Base-by-base conservation (phyloP, 2,797 vertebrate species). In the Zenarchopterus dispar region DNA sequence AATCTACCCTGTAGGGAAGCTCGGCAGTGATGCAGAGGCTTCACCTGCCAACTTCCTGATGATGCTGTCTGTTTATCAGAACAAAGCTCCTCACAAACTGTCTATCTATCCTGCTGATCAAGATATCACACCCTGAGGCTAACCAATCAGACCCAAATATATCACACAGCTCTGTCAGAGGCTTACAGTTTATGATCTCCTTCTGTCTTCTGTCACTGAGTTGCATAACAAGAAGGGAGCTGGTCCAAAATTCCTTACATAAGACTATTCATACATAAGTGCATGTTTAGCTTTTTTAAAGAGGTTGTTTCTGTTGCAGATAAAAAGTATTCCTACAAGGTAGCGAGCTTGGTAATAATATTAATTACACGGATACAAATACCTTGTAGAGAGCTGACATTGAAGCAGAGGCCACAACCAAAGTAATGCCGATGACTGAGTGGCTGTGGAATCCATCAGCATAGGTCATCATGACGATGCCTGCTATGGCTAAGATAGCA, bases 391-490 rank as follows among this genome's bases (percentile, higher is more conserved):
- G 95, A 21, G 97, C 96, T 33, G 97, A 98, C 90, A 94, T 95
- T 33, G 97, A 98, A 5, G 97, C 97, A 10, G 97, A 98, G 72
- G 96, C 94, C 87, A 99, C 97, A 19, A 98, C 96, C 71, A 98
- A 81, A 9, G 97, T 96, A 57, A 98, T 97, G 70, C 97, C 97
- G 31, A 98, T 98, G 77, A 99, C 97, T 0, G 97, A 98, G 90
- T 97, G 96, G 85, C 96, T 97, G 92, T 97, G 97, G 87, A 99
- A 99, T 50, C 96, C 97, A 43, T 99, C 97, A 0, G 97, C 97
- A 0, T 99, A 99, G 21, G 97, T 98, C 95, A 98, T 96, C 97
- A 99, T 98, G 79, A 99, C 97, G 18, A 99, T 99, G 73, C 97
- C 97, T 26, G 97, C 97, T 59, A 99, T 99, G 75, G 97, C 97